phyloP scores from a whole-genome alignment of 2,888 invertebrate species.

The Rotaria sp. region DNA sequence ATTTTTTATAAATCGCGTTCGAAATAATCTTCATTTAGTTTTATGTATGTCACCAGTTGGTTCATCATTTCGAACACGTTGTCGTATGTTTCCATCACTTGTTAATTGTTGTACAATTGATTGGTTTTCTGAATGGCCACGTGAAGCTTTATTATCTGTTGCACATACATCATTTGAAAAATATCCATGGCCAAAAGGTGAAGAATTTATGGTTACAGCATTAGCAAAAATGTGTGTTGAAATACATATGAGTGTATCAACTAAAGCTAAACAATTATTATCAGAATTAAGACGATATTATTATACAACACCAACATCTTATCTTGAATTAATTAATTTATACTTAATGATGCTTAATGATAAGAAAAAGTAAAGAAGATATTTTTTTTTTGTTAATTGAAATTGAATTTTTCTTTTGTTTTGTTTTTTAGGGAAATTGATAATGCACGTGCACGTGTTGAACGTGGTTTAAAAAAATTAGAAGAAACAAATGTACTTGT shows the following conservation, averaged over 20 bases:
- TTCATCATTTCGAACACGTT: slow-evolving; percentile 68
- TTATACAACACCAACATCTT: slow-evolving; percentile 84
- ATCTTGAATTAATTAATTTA: slow-evolving; percentile 73
- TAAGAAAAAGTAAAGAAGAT: slow-evolving; percentile 63
- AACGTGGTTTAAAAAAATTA: slow-evolving; percentile 63
- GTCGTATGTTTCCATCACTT: slow-evolving; percentile 56
- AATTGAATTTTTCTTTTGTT: background rate
- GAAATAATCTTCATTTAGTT: slow-evolving; percentile 72
- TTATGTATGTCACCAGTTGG: slow-evolving; percentile 85
- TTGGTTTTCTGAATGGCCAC: slow-evolving; percentile 72
- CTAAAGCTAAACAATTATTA: slow-evolving; percentile 69
- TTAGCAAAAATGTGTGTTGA: slow-evolving; percentile 66
- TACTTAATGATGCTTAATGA: slow-evolving; percentile 67
- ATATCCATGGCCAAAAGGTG: slow-evolving; percentile 51
- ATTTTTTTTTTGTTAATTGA: background rate
- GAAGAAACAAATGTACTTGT: slow-evolving; percentile 74
- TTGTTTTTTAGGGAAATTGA: slow-evolving; percentile 48
- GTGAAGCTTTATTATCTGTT: slow-evolving; percentile 73
- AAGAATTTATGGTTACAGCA: slow-evolving; percentile 46
- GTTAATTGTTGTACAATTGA: slow-evolving; percentile 57
- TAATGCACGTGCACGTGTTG: slow-evolving; percentile 51
- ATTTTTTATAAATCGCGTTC: slow-evolving; percentile 74
- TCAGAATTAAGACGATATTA: slow-evolving; percentile 75
- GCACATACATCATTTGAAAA: slow-evolving; percentile 67
- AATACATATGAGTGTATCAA: slow-evolving; percentile 71